phyloP scores from a whole-genome alignment of 2,888 invertebrate genomes.

The Dasypogon diadema region DNA sequence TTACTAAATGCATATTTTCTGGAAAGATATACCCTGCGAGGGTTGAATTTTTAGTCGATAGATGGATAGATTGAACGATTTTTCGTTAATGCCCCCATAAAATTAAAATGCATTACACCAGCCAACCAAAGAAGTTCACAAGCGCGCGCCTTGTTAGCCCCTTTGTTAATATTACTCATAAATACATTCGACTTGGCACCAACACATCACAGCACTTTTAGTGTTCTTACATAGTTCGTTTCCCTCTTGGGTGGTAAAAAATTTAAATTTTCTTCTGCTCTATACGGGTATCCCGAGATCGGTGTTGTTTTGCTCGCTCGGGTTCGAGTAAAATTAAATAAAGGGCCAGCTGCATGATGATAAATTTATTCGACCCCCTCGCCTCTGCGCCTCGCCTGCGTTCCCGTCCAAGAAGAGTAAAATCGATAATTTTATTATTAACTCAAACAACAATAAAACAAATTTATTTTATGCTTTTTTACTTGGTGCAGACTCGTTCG shows the following conservation, averaged over 20 bases:
- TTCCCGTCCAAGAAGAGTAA: conserved; percentile 28
- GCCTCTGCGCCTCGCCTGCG: background rate
- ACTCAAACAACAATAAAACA: conserved; percentile 51
- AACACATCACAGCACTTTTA: conserved; percentile 20
- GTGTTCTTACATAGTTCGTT: conserved; percentile 45
- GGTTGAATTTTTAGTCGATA: background rate
- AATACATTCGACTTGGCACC: conserved; percentile 28
- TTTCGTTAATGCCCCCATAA: background rate
- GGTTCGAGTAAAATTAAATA: conserved; percentile 37
- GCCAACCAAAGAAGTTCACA: background rate
- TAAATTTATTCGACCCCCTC: background rate
- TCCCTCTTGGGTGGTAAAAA: conserved; percentile 50
- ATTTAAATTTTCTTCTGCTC: conserved; percentile 35
- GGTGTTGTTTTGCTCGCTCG: conserved; percentile 4
- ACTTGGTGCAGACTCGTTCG: conserved; percentile 28
- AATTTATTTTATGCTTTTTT: conserved; percentile 47
- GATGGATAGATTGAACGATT: background rate
- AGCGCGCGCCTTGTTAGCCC: conserved; percentile 45
- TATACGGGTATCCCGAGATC: conserved; percentile 35
- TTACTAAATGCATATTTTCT: background rate
- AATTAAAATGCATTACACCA: conserved; percentile 26
- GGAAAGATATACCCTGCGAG: background rate
- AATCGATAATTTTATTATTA: conserved; percentile 52
- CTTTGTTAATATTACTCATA: conserved; percentile 50
- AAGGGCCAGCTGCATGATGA: conserved; percentile 46